These are phyloP conservation scores for Drosophila putrida DNA, from an alignment of 2,888 invertebrate genomes.

Conservation along the genomic window DNA sequence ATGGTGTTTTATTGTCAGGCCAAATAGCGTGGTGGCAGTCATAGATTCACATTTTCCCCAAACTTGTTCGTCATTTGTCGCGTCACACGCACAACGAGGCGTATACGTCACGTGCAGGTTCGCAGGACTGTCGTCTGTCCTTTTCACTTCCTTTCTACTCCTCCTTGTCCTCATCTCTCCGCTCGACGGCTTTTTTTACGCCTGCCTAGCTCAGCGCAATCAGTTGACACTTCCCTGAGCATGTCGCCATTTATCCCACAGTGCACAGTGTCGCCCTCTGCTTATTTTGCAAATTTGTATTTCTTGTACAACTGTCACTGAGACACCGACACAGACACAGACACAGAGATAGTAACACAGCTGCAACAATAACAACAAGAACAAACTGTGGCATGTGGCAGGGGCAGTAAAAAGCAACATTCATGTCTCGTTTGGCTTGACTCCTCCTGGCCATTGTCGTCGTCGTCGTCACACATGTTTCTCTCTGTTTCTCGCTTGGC, in stretches of 20 bases:
- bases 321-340: conserved; percentile 49
- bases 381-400: conserved; percentile 22
- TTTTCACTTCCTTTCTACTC: background rate
- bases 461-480: conserved; percentile 66
- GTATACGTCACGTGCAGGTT: conserved; percentile 77
- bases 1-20: conserved; percentile 74
- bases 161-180: background rate
- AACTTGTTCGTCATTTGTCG: conserved; percentile 62
- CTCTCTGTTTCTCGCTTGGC: conserved; percentile 53
- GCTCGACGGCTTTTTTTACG: conserved; percentile 57
- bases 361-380: conserved; percentile 32
- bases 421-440: conserved; percentile 50
- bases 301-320: conserved; percentile 79
- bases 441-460: conserved; percentile 47
- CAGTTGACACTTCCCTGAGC: conserved; percentile 80
- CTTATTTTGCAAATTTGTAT: conserved; percentile 80
- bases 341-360: conserved; percentile 42
- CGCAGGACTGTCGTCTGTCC: conserved; percentile 34
- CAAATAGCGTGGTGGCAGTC: conserved; percentile 28
- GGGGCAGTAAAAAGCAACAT: conserved; percentile 70
- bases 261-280: conserved; percentile 53
- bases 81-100: conserved; percentile 75
- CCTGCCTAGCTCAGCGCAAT: conserved; percentile 79
- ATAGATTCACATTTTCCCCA: conserved; percentile 30
- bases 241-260: conserved; percentile 78